phyloP scores from a whole-genome alignment of 2,113 vertebrate genomes.

The Cyanoramphus novaezelandiae region DNA sequence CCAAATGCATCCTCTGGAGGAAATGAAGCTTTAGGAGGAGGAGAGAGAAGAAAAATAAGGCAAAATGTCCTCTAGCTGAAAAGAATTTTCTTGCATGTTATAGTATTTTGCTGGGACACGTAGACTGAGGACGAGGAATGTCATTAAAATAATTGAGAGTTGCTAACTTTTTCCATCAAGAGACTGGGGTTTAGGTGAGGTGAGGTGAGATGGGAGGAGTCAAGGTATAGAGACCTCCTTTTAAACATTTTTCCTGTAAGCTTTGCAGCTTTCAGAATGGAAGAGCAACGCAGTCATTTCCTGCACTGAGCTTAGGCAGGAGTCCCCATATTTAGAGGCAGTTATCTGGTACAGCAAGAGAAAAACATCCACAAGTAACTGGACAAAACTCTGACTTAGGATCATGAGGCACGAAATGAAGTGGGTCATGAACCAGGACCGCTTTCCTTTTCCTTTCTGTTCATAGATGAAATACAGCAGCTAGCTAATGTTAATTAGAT shows the following conservation, averaged over 20 bases:
- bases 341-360: not conserved
- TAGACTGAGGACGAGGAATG: not conserved
- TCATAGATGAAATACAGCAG: not conserved
- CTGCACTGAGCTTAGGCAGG: not conserved
- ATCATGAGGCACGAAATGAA: not conserved
- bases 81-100: not conserved
- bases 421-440: not conserved
- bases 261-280: not conserved
- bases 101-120: not conserved
- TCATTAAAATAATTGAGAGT: not conserved
- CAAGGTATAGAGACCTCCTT: not conserved
- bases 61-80: not conserved
- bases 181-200: not conserved
- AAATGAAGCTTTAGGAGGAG: not conserved
- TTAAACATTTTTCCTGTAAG: not conserved
- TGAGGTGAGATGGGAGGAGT: not conserved
- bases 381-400: not conserved
- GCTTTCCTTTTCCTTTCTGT: not conserved
- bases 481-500: not conserved
- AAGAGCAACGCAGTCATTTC: not conserved
- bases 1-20: not conserved
- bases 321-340: not conserved
- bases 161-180: not conserved
- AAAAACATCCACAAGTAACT: not conserved
- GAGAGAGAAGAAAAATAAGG: not conserved